These are phyloP conservation scores for Malurus melanocephalus DNA, from an alignment of 2,113 vertebrate genomes.

Conservation along the genomic window DNA sequence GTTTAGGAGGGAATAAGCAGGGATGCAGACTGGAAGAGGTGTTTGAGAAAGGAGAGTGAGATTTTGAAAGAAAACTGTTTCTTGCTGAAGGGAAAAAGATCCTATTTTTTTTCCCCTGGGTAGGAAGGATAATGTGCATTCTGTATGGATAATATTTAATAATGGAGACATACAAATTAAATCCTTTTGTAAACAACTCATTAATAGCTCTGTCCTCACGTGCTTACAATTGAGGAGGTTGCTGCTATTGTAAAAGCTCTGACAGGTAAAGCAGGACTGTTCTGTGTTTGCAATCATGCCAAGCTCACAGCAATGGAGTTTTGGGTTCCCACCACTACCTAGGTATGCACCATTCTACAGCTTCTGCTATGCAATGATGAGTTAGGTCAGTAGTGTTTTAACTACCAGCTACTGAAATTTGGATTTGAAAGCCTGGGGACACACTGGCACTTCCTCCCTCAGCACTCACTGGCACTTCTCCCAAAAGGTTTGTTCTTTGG, in stretches of 20 bases:
- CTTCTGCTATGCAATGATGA: not conserved
- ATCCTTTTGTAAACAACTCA: not conserved
- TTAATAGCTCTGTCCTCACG: not conserved
- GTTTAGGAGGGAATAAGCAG: not conserved
- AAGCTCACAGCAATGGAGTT: not conserved
- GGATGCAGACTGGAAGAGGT: not conserved
- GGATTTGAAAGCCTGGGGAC: not conserved
- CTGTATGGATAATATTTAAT: not conserved
- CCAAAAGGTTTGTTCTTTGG: not conserved
- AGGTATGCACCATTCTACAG: not conserved
- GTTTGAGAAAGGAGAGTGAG: not conserved
- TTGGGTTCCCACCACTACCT: not conserved
- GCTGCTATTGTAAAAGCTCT: not conserved
- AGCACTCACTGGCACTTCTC: not conserved
- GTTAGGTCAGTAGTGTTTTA: not conserved
- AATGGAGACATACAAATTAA: not conserved
- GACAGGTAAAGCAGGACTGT: not conserved
- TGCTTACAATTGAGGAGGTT: not conserved
- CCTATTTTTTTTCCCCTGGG: not conserved
- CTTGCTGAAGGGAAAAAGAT: not conserved
- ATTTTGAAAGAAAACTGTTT: not conserved
- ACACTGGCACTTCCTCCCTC: not conserved
- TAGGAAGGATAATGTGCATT: not conserved
- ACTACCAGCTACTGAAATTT: not conserved
- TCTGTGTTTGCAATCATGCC: not conserved